Evolutionary conservation across 1,140 invertebrate genomes (phyloP).

Genomic region (Coelopa frigida): DNA sequence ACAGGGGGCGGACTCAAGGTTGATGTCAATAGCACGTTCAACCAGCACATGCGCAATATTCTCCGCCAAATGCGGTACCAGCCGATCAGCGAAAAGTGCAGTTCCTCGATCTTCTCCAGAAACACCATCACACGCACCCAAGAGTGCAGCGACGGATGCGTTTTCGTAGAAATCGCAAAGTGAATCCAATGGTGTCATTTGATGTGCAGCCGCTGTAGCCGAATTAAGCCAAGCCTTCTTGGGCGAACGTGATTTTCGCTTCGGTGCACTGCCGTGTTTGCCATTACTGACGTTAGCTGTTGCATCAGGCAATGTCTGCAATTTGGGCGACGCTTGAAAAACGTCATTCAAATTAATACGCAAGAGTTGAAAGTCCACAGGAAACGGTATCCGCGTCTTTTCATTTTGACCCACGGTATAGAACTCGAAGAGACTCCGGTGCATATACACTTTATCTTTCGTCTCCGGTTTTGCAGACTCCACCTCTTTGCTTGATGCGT

Average conservation of each 20-base stretch:
- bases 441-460: conserved; percentile 20
- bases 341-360: conserved; percentile 30
- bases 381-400: conserved; percentile 30
- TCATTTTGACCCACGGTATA: conserved; percentile 31
- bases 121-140: conserved; percentile 19
- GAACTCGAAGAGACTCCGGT: conserved; percentile 34
- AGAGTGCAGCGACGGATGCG: conserved; percentile 28
- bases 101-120: conserved; percentile 18
- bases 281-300: not conserved
- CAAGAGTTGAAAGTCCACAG: conserved; percentile 31
- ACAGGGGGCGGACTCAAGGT: conserved; percentile 24
- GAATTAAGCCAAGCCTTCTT: conserved; percentile 31
- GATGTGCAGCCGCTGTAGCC: not conserved
- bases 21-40: conserved; percentile 27
- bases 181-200: conserved; percentile 17
- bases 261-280: not conserved
- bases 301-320: conserved; percentile 10
- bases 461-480: not conserved
- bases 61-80: conserved; percentile 25
- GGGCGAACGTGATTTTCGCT: conserved; percentile 33
- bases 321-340: conserved; percentile 17
- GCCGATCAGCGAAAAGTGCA: conserved; percentile 27
- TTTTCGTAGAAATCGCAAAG: conserved; percentile 33
- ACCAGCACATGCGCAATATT: conserved; percentile 31
- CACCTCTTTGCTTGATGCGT: no score